phyloP scores from a whole-genome alignment of 2,797 vertebrate species.

The Poecilia velifera region DNA sequence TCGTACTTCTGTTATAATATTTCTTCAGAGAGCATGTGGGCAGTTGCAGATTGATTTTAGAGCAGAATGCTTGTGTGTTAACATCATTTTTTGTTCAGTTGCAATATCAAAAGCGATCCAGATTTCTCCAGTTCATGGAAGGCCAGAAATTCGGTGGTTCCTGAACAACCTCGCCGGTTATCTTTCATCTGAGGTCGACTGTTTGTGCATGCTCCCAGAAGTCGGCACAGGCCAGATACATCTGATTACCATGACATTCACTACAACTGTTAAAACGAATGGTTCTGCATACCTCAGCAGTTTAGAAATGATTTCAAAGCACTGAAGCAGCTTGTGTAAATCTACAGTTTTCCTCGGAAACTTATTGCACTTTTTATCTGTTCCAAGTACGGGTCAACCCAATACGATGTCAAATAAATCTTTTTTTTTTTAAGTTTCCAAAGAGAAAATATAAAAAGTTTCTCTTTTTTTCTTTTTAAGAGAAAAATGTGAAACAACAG shows the following conservation, averaged over 20 bases:
- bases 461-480: neutral
- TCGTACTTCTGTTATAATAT: neutral
- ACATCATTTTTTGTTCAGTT: neutral
- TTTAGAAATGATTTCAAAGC: neutral
- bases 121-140: neutral
- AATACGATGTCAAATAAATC: neutral
- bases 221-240: neutral
- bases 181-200: too few species aligned
- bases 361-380: neutral
- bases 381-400: neutral
- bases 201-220: neutral
- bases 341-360: neutral
- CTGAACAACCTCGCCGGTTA: neutral
- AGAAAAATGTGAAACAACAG: too few species aligned
- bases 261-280: neutral
- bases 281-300: neutral
- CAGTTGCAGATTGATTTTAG: neutral
- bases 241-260: neutral
- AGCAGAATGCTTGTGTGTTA: neutral
- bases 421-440: neutral
- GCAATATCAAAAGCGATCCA: neutral
- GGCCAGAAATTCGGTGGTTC: neutral
- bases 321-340: slow-evolving; percentile 1
- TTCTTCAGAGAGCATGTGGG: neutral
- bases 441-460: slow-evolving; percentile 19